phyloP scores from a whole-genome alignment of 2,113 vertebrate species.

The Nothoprocta perdicaria region DNA sequence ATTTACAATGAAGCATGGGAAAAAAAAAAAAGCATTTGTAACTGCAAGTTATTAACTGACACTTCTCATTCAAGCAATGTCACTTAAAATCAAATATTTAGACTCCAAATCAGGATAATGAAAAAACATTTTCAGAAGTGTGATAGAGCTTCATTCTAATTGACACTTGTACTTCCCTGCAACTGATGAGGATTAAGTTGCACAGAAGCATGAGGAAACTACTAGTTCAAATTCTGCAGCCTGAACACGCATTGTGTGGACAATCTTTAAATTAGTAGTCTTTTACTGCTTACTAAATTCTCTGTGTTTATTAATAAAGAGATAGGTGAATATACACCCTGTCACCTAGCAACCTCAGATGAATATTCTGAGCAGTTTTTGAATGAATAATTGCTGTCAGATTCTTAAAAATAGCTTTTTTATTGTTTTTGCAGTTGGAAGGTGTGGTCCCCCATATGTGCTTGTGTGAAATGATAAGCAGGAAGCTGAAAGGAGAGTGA shows the following conservation, averaged over 20 bases:
- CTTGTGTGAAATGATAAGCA: constrained; percentile 41
- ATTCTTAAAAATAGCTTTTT: constrained; percentile 33
- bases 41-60: constrained; percentile 41
- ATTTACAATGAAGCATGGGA: background rate
- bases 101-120: constrained; percentile 59
- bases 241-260: background rate
- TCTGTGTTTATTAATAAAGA: background rate
- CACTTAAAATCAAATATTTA: constrained; percentile 65
- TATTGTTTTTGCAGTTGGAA: constrained; percentile 51
- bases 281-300: background rate
- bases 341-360: constrained; percentile 42
- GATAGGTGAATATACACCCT: background rate
- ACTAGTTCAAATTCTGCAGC: background rate
- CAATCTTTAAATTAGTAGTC: background rate
- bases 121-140: constrained; percentile 51
- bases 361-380: background rate
- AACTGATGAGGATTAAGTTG: constrained; percentile 35
- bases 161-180: constrained; percentile 35
- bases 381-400: background rate
- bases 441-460: constrained; percentile 38
- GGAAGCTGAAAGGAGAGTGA: constrained; percentile 14
- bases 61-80: constrained; percentile 42
- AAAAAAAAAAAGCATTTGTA: background rate
- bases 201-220: background rate
- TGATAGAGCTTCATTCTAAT: constrained; percentile 33